Percentiles rank a stretch among this genome's conserved stretches.
phyloP scores from a whole-genome alignment of 2,888 invertebrate species.

The Xylophagus ater region DNA sequence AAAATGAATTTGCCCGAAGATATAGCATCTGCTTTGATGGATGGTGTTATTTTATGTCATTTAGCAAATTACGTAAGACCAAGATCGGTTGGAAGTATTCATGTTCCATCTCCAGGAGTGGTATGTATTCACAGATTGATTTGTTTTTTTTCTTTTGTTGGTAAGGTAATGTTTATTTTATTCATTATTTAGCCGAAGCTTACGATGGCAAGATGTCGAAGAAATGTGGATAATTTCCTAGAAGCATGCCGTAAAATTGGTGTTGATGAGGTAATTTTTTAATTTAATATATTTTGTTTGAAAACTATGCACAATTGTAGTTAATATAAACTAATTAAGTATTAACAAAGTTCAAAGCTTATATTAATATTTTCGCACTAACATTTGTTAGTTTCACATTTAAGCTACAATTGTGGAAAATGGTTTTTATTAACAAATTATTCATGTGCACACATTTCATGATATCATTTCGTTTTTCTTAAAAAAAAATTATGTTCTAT shows the following conservation, averaged over 20 bases:
- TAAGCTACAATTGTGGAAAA: no score
- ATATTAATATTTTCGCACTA: no score
- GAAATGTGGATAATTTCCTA: constrained; percentile 91
- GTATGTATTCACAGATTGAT: constrained; percentile 43
- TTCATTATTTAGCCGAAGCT: constrained; percentile 65
- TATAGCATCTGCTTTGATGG: constrained; percentile 71
- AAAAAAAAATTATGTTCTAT: no score
- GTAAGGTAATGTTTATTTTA: constrained; percentile 11
- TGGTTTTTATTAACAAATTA: no score
- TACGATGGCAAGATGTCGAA: constrained; percentile 86
- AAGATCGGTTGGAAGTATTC: constrained; percentile 83
- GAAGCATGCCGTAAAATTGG: constrained; percentile 90
- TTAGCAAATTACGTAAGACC: constrained; percentile 87
- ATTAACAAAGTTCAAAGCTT: no score
- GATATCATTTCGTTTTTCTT: no score
- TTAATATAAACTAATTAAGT: constrained; percentile 13
- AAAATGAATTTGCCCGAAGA: constrained; percentile 84
- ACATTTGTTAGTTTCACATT: no score
- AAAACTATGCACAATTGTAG: constrained; percentile 16
- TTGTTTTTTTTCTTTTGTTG: constrained; percentile 2
- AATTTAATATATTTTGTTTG: constrained; percentile 11
- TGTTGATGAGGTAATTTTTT: constrained; percentile 74
- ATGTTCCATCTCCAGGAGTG: constrained; percentile 87
- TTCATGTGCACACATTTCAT: no score
- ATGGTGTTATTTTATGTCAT: constrained; percentile 91